Evolutionary conservation across 1,140 invertebrate species (phyloP).

Genomic region (Zophobas morio): DNA sequence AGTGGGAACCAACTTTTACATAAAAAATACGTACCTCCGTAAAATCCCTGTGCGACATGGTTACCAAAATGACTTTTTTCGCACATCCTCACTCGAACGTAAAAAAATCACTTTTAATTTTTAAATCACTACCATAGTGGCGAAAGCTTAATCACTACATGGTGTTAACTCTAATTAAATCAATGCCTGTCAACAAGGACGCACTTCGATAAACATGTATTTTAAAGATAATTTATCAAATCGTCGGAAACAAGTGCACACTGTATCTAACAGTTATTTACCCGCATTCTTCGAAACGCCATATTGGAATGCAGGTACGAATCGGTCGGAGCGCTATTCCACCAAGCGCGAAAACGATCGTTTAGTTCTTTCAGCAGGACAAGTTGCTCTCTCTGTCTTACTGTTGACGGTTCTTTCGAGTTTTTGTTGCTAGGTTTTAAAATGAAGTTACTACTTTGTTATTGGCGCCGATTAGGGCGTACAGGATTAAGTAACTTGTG

Average conservation of each 20-base stretch:
- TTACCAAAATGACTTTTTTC: constrained; percentile 29
- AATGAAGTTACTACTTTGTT: too few relatives aligned
- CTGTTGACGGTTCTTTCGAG: neutral
- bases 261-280: constrained; percentile 54
- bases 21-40: constrained; percentile 61
- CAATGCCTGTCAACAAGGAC: constrained; percentile 7
- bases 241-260: constrained; percentile 45
- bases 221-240: constrained; percentile 30
- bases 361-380: neutral
- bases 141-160: neutral
- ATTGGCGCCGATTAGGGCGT: too few relatives aligned
- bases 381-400: neutral
- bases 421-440: neutral
- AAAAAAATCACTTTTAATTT: constrained; percentile 35
- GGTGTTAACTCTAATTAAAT: neutral
- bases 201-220: constrained; percentile 18
- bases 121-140: constrained; percentile 10
- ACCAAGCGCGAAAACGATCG: neutral
- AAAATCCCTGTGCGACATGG: constrained; percentile 66
- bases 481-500: too few relatives aligned
- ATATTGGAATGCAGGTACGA: constrained; percentile 52
- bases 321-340: constrained; percentile 14
- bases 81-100: constrained; percentile 26
- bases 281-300: constrained; percentile 57
- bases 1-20: neutral